These are phyloP conservation scores for Masticophis lateralis DNA, from an alignment of 2,797 vertebrate genomes.

Conservation along the genomic window DNA sequence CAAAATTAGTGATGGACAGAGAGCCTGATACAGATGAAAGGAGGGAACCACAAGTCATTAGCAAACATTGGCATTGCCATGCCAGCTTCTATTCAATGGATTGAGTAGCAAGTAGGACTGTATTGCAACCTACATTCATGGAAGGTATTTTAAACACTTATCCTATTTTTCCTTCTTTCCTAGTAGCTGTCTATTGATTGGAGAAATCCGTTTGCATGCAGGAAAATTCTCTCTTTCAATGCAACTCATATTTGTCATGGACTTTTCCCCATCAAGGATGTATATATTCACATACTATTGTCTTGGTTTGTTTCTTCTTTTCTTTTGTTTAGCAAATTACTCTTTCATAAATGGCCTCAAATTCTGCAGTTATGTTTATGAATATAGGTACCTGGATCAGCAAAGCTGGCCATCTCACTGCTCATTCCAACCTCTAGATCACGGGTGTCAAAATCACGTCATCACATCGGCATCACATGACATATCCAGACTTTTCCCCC, in stretches of 20 bases:
- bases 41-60: neutral
- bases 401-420: neutral
- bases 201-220: neutral
- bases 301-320: neutral
- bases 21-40: neutral
- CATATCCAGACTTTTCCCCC: too few relatives aligned
- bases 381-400: neutral
- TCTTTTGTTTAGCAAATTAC: neutral
- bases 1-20: neutral
- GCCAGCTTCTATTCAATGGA: neutral
- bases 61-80: neutral
- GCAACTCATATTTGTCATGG: neutral
- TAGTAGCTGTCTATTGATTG: neutral
- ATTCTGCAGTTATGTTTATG: neutral
- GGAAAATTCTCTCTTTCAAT: neutral
- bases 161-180: neutral
- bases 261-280: neutral
- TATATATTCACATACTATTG: neutral
- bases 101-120: neutral
- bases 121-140: neutral
- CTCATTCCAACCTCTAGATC: neutral
- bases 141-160: neutral
- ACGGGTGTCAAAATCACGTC: too few relatives aligned
- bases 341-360: neutral
- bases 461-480: too few relatives aligned